A percentile compares a stretch with the other conserved stretches of the same genome.
Conservation (phyloP, 2,797 vertebrate species). For the Phrynocephalus vlangalii region DNA sequence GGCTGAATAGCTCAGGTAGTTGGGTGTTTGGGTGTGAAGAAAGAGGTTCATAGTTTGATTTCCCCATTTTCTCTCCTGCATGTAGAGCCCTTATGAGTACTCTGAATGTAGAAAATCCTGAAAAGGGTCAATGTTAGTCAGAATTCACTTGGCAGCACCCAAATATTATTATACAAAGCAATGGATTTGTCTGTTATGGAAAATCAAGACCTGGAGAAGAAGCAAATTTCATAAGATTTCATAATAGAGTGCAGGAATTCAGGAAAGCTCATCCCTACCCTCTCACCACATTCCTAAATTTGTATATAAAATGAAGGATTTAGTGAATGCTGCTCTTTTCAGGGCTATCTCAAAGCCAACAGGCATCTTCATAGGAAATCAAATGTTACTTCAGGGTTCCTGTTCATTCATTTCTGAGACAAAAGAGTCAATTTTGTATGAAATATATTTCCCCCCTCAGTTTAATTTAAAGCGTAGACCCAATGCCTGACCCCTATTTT, state of each 20-base stretch:
- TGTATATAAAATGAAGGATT: slow-evolving; percentile 57
- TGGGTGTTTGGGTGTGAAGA: no score
- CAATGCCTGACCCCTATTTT: slow-evolving; percentile 83
- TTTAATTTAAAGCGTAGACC: slow-evolving; percentile 81
- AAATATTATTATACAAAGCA: neutral
- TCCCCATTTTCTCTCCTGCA: no score
- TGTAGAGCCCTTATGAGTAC: no score
- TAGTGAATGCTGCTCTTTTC: slow-evolving; percentile 52
- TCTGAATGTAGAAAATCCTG: no score
- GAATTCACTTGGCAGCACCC: no score
- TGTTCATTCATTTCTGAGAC: slow-evolving; percentile 80
- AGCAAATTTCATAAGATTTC: slow-evolving; percentile 49
- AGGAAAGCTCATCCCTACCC: slow-evolving; percentile 54
- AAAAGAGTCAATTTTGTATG: slow-evolving; percentile 80
- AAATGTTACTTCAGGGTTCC: slow-evolving; percentile 75
- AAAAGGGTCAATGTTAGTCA: no score
- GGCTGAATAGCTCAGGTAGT: neutral
- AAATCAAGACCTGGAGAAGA: slow-evolving; percentile 48
- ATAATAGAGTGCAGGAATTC: slow-evolving; percentile 35
- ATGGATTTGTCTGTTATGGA: slow-evolving; percentile 57
- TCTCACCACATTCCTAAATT: slow-evolving; percentile 11
- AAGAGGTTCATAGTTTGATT: no score
- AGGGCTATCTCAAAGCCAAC: slow-evolving; percentile 36
- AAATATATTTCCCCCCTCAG: slow-evolving; percentile 73
- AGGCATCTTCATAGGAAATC: slow-evolving; percentile 68